Conservation (phyloP, 2,888 invertebrate genomes). For the Notodonta ziczac region DNA sequence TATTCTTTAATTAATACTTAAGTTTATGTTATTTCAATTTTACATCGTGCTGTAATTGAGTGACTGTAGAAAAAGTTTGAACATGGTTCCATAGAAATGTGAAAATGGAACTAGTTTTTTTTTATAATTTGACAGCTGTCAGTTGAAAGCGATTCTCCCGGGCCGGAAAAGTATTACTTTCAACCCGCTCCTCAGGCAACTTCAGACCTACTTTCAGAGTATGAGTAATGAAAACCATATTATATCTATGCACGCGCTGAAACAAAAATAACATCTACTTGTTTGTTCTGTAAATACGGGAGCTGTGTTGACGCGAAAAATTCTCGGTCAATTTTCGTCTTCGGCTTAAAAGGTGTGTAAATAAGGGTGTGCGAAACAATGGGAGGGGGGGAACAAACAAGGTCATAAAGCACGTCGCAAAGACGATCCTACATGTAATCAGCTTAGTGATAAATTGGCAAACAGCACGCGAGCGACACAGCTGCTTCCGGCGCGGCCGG, state of each 20-base stretch:
- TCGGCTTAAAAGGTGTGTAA: conserved; percentile 67
- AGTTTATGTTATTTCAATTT: too few species aligned
- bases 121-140: too few species aligned
- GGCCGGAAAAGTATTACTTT: too few species aligned
- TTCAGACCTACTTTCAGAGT: too few species aligned
- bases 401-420: conserved; percentile 79
- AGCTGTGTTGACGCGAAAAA: conserved; percentile 43
- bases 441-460: conserved; percentile 85
- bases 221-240: too few species aligned
- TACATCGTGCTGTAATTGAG: too few species aligned
- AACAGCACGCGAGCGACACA: conserved; percentile 82
- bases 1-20: too few species aligned
- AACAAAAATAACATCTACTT: conserved; percentile 15
- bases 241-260: conserved; percentile 4
- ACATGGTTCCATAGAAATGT: too few species aligned
- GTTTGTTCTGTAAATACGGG: conserved; percentile 22
- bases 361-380: conserved; percentile 73
- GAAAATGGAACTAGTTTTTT: too few species aligned
- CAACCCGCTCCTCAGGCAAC: too few species aligned
- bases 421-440: conserved; percentile 82
- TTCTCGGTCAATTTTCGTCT: conserved; percentile 43
- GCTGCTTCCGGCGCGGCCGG: conserved; percentile 70
- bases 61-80: too few species aligned
- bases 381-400: conserved; percentile 67
- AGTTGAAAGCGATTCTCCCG: too few species aligned